Evolutionary conservation across 2,797 vertebrate genomes (phyloP), one percentile per base, ranked within the genome.

Genomic region (Chelmon rostratus): DNA sequence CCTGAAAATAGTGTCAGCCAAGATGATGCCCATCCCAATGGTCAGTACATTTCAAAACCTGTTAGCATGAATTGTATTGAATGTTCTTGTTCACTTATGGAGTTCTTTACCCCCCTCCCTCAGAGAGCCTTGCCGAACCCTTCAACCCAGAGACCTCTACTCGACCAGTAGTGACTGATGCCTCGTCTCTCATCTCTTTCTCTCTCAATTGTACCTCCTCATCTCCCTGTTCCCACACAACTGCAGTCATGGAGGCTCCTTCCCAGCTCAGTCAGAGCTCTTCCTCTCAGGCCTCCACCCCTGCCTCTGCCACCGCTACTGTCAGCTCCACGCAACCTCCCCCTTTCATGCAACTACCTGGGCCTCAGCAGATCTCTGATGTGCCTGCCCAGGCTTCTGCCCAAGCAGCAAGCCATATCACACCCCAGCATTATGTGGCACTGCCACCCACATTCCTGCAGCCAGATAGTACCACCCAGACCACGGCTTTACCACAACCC

Each of bases 1-100:
- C 95, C 97, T 57, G 98, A 99, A 81, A 97, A 96, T 68, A 93
- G 96, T 28, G 86, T 96, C 49, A 96, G 96, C 89, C 96, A 96
- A 88, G 97, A 99, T n/a, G 96, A 97, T 57, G 86, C 93, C 73
- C 95, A 96, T 79, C 96, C 95, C 70, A 93, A 92, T 86, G 97
- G 98, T 97, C 92, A 81, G 84, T 85, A 57, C 25, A 61, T 38
- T 21, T 57, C 1, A 19, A 67, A 76, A 67, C 25, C 6, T 21
- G 25, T 44, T 18, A 10, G 8, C 11, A 67, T 28, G 23, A 38
- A 53, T 63, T 58, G 1, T 28, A 21, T 38, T 44, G 3, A 33
- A 40, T 33, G 2, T 66, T 56, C 9, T 59, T 42, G 19, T 53
- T 71, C 6, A 42, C 42, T 88, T 31, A 82, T 7, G 9, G 47